A percentile compares a stretch with the other conserved stretches of the same genome.
Evolutionary conservation across 2,797 vertebrate species (phyloP).

Genomic region (Esox masquinongy): DNA sequence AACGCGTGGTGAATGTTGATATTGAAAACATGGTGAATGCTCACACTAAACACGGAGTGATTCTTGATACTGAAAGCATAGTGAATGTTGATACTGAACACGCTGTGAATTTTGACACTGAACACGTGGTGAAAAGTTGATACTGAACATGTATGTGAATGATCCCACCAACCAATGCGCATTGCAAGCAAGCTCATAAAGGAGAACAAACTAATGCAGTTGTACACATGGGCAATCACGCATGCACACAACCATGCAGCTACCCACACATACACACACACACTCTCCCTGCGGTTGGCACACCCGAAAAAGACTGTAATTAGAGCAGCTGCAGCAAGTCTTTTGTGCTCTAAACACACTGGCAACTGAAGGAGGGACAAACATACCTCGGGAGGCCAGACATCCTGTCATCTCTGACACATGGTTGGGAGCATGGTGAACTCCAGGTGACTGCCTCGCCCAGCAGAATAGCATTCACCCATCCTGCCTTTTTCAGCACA

Average conservation of each 20-base stretch:
- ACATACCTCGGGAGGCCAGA: slow-evolving; percentile 32
- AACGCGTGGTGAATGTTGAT: no score
- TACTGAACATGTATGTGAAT: no score
- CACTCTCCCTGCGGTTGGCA: slow-evolving; percentile 17
- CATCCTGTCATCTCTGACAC: slow-evolving; percentile 41
- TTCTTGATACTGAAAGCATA: no score
- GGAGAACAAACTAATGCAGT: background rate
- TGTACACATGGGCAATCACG: background rate
- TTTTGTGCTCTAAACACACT: slow-evolving; percentile 46
- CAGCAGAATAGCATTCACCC: slow-evolving; percentile 25
- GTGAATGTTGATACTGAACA: no score
- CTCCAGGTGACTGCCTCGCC: slow-evolving; percentile 57
- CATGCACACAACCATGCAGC: background rate
- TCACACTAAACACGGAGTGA: no score
- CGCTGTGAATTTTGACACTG: no score
- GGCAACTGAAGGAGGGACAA: slow-evolving; percentile 15
- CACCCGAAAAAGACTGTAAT: slow-evolving; percentile 23
- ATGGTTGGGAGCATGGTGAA: slow-evolving; percentile 39
- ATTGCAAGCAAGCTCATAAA: background rate
- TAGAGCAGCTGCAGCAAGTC: slow-evolving; percentile 39
- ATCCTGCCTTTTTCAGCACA: slow-evolving; percentile 40
- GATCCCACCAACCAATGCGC: no score
- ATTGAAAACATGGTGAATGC: no score
- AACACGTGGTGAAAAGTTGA: no score
- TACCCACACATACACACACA: slow-evolving; percentile 4